These are phyloP conservation scores for Micrasema minimum DNA, from an alignment of 1,140 invertebrate species.

Conservation along the genomic window DNA sequence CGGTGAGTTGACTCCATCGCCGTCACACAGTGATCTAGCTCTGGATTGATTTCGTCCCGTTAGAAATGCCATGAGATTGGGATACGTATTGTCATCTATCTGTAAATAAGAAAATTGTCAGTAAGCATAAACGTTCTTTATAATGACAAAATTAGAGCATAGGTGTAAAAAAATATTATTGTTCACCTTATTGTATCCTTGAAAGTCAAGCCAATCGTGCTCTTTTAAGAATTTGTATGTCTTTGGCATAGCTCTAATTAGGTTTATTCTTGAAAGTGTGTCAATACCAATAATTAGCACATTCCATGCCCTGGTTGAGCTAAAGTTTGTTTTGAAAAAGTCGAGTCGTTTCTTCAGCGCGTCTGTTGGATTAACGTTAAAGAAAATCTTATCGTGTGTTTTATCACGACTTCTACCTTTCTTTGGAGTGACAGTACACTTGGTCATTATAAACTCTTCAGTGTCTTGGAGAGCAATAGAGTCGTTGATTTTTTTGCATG, in stretches of 20 bases:
- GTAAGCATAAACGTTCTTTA: too few species aligned
- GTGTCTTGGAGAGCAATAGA: conserved; percentile 57
- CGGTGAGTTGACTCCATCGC: conserved; percentile 58
- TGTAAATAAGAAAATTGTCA: conserved; percentile 53
- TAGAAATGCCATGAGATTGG: conserved; percentile 82
- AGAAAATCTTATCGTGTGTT: conserved; percentile 58
- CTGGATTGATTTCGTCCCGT: conserved; percentile 70
- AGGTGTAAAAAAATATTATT: conserved; percentile 1
- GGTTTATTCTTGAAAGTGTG: conserved; percentile 82
- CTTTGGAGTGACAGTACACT: conserved; percentile 59
- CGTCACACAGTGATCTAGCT: conserved; percentile 65
- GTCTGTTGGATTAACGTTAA: conserved; percentile 55
- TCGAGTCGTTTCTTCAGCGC: conserved; percentile 43
- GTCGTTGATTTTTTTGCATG: conserved; percentile 59
- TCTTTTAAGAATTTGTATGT: conserved; percentile 74
- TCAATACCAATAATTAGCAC: conserved; percentile 84
- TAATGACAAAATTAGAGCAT: too few species aligned
- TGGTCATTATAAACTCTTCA: conserved; percentile 65
- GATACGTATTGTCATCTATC: conserved; percentile 83
- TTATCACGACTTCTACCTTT: conserved; percentile 56
- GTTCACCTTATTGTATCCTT: conserved; percentile 66
- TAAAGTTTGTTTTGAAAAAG: conserved; percentile 52
- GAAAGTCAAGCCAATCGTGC: conserved; percentile 66
- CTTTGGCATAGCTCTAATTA: conserved; percentile 79
- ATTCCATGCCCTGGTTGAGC: conserved; percentile 62